These are phyloP conservation scores for Sminthopsis crassicaudata DNA, from an alignment of 2,113 vertebrate genomes.

Conservation along the genomic window DNA sequence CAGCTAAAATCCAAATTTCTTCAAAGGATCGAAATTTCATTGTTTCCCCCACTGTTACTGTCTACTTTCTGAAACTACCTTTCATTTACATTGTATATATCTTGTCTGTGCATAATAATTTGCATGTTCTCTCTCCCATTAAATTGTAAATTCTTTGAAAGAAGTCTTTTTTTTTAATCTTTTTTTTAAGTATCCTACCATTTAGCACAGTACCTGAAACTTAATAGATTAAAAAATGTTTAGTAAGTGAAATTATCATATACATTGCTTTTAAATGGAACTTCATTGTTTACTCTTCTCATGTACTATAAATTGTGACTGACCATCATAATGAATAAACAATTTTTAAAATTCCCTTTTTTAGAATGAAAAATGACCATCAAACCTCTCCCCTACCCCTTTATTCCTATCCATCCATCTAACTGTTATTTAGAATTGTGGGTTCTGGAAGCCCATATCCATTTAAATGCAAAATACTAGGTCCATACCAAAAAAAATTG, in stretches of 20 bases:
- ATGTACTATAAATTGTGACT: background rate
- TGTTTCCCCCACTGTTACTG: background rate
- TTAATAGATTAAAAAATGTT: background rate
- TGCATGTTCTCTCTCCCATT: too few species aligned
- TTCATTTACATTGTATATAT: background rate
- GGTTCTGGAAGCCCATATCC: background rate
- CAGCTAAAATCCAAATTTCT: background rate
- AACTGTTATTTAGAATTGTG: background rate
- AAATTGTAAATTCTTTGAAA: background rate
- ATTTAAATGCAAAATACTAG: constrained; percentile 19
- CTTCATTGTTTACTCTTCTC: background rate
- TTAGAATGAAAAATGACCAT: background rate
- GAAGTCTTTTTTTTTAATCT: background rate
- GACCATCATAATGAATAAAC: background rate
- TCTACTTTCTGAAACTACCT: background rate
- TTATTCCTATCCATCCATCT: background rate
- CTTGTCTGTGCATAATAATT: background rate
- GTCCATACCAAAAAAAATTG: constrained; percentile 10
- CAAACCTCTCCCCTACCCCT: background rate
- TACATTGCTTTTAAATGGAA: background rate
- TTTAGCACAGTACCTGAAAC: background rate
- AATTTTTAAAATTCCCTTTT: background rate
- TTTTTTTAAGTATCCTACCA: background rate
- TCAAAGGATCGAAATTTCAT: background rate
- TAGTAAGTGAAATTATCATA: background rate